phyloP scores from a whole-genome alignment of 2,113 vertebrate species.

The Cebidichthys violaceus region DNA sequence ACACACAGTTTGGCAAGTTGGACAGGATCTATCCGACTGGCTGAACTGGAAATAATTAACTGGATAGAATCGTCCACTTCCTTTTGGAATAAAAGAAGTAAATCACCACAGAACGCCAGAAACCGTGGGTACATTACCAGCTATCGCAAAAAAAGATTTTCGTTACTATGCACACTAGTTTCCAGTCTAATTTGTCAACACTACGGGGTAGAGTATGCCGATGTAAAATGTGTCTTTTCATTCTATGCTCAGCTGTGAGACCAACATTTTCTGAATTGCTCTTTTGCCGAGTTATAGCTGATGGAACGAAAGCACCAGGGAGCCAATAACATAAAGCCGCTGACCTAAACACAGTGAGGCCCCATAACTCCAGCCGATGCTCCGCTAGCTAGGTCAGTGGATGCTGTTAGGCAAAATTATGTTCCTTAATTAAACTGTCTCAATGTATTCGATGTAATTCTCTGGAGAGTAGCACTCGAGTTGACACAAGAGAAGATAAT shows the following conservation, averaged over 20 bases:
- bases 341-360: conserved; percentile 62
- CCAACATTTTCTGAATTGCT: conserved; percentile 24
- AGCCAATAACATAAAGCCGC: conserved; percentile 56
- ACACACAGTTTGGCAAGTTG: no score
- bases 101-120: not conserved
- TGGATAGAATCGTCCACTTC: not conserved
- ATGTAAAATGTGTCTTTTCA: not conserved
- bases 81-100: not conserved
- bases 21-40: not conserved
- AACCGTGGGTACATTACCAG: not conserved
- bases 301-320: conserved; percentile 33
- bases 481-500: not conserved
- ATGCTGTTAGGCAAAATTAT: conserved; percentile 33
- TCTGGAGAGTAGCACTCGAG: not conserved
- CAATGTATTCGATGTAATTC: conserved; percentile 18
- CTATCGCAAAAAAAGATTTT: not conserved
- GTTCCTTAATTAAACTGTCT: conserved; percentile 48
- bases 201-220: not conserved
- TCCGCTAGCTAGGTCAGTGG: conserved; percentile 23
- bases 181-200: not conserved
- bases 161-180: not conserved
- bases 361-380: conserved; percentile 51
- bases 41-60: not conserved
- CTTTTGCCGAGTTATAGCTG: conserved; percentile 36
- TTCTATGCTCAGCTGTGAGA: conserved; percentile 20